These are phyloP conservation scores for Troilus luridus DNA, from an alignment of 2,888 invertebrate species.

Conservation along the genomic window DNA sequence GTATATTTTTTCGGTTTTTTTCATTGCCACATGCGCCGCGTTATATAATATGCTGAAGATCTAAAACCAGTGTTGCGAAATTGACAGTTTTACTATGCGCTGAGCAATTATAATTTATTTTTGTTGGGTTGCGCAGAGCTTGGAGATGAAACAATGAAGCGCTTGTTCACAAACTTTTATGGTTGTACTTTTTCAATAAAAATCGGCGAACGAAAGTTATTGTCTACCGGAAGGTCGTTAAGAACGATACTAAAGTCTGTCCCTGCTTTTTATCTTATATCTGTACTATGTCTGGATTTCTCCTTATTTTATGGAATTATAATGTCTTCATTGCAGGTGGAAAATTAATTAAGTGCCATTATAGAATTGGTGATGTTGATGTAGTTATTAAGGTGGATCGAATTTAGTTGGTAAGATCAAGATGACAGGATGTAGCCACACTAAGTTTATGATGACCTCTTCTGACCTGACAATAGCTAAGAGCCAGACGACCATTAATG, in stretches of 20 bases:
- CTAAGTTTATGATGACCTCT: neutral
- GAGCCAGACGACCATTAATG: constrained; percentile 37
- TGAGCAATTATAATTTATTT: neutral
- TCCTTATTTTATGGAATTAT: too few species aligned
- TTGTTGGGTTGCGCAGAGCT: neutral
- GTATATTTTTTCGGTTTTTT: too few species aligned
- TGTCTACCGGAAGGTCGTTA: neutral
- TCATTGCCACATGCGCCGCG: too few species aligned
- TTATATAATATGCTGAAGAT: too few species aligned
- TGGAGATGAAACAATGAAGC: neutral
- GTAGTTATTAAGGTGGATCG: too few species aligned
- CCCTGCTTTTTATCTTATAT: neutral
- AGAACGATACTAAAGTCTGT: neutral
- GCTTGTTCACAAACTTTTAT: neutral
- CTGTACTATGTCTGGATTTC: too few species aligned
- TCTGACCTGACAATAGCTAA: neutral
- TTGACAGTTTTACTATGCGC: neutral
- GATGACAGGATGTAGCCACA: neutral
- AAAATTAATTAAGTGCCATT: too few species aligned
- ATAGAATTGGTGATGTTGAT: too few species aligned
- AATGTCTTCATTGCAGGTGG: too few species aligned
- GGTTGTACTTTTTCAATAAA: neutral
- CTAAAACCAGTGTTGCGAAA: too few species aligned
- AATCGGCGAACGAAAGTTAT: neutral
- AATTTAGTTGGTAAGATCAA: neutral